phyloP scores from a whole-genome alignment of 2,888 invertebrate species.

The Muschampia plurimacula region DNA sequence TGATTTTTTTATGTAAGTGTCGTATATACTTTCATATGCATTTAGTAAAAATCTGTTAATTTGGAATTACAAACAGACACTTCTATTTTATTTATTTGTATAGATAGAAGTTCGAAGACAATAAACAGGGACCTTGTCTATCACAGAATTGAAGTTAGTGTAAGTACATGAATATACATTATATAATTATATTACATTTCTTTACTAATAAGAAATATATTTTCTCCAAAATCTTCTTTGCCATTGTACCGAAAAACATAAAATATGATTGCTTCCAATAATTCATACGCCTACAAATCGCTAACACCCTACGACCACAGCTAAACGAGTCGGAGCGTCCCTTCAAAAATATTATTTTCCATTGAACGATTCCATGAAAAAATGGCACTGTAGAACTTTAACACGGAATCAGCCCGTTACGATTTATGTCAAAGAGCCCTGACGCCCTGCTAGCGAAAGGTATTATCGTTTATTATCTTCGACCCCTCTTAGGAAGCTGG shows the following conservation, averaged over 20 bases:
- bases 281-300: not conserved
- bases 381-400: conserved; percentile 12
- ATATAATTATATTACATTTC: too few species aligned
- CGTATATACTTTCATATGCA: too few species aligned
- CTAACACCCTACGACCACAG: not conserved
- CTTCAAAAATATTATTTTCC: conserved; percentile 22
- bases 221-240: too few species aligned
- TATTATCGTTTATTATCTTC: conserved; percentile 17
- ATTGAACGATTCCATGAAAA: conserved; percentile 32
- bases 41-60: too few species aligned
- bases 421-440: conserved; percentile 20
- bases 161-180: too few species aligned
- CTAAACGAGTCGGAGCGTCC: conserved; percentile 8
- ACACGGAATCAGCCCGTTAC: conserved; percentile 12
- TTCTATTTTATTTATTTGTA: too few species aligned
- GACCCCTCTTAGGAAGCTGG: conserved; percentile 8
- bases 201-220: too few species aligned
- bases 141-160: too few species aligned
- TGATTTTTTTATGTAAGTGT: too few species aligned
- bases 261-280: conserved; percentile 26
- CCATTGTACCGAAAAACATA: not conserved
- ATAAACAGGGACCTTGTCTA: too few species aligned
- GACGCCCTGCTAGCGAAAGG: not conserved
- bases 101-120: too few species aligned
- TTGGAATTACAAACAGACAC: too few species aligned